Evolutionary conservation across 2,888 invertebrate species (phyloP), one percentile per base, ranked within the genome.

Genomic region (Leucozona laternaria): DNA sequence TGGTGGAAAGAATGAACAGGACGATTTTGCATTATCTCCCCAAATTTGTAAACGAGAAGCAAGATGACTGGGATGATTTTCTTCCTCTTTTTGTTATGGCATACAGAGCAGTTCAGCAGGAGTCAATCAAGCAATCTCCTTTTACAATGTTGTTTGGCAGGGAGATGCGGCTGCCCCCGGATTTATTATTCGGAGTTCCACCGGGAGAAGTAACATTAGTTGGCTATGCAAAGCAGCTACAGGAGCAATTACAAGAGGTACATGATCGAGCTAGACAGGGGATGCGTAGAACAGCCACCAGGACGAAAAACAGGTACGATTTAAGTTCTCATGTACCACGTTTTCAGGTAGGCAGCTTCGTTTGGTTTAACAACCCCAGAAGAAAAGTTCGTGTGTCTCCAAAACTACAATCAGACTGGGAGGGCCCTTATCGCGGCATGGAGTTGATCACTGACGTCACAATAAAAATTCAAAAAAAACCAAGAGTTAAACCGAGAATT

Each of bases 1-100:
- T 90, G 88, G 89, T 90, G 7, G 89, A 90, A 31, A 72, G 89
- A 50, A 88, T 34, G 34, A 34, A 34, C 34, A 4, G 7, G 7
- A 34, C 34, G 7, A 7, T 34, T 34, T 34, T 34, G 34, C 34
- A 34, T 7, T 48, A 48, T 8, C 48, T 20, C 7, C 20, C 48
- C 10, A 25, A 64, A 45, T 64, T 48, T 25, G 45, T 48, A n/a
- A 64, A 48, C 31, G 64, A 48, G 15, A 64, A 64, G n/a, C 64
- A 48, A 17, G 64, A 64, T 48, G 43, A 64, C 11, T 31, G 50
- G 37, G 34, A 68, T 53, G 34, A 68, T 17, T 34, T 17, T n/a
- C 50, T 53, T 13, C 37, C 50, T 4, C 50, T 37, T 11, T 68
- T 68, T 20, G 20, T 22, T 0, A 68, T 68, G 37, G 66, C 37